phyloP scores from a whole-genome alignment of 1,140 invertebrate species.

The Drosophila insularis region DNA sequence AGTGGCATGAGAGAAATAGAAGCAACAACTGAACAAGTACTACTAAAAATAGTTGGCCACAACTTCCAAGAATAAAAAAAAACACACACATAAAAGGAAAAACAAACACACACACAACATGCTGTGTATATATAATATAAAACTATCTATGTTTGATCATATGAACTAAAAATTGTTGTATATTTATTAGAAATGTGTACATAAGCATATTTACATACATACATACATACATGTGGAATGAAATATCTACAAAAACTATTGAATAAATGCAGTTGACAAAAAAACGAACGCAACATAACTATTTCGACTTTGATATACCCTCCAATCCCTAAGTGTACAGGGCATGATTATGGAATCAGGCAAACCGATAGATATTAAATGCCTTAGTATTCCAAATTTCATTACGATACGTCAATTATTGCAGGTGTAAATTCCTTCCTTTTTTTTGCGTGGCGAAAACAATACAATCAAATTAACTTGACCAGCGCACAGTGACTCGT shows the following conservation, averaged over 20 bases:
- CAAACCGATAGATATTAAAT: no score
- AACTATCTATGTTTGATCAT: constrained; percentile 4
- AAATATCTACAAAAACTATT: constrained; percentile 12
- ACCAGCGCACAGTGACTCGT: no score
- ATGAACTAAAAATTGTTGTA: constrained; percentile 11
- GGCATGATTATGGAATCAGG: no score
- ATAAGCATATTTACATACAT: constrained; percentile 19
- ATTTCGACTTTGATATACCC: no score
- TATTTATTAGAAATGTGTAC: constrained; percentile 15
- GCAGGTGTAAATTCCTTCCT: no score
- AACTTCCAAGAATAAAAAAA: neutral
- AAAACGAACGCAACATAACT: neutral
- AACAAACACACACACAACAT: neutral
- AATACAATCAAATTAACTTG: no score
- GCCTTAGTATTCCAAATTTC: no score
- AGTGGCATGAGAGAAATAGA: neutral
- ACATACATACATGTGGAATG: constrained; percentile 4
- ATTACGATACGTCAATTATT: no score
- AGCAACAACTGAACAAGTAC: neutral
- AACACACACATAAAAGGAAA: no score
- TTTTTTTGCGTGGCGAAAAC: no score
- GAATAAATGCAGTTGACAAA: constrained; percentile 27
- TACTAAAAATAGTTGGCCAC: neutral
- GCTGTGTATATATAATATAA: constrained; percentile 14
- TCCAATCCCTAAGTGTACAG: no score